phyloP scores from a whole-genome alignment of 2,888 invertebrate species.

The Nomada fabriciana region DNA sequence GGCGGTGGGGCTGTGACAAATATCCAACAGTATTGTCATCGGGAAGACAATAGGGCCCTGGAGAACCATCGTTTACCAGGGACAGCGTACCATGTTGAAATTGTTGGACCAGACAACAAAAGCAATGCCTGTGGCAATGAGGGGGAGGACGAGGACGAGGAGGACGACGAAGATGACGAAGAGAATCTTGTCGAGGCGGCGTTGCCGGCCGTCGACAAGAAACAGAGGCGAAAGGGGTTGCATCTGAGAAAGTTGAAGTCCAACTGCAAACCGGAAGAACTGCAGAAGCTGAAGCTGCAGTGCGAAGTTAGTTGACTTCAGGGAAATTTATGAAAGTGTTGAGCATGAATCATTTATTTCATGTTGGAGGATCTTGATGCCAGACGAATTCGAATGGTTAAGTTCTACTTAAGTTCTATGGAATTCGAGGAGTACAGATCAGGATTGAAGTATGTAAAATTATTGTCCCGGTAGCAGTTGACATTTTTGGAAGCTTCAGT shows the following conservation, averaged over 20 bases:
- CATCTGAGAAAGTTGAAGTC: conserved; percentile 90
- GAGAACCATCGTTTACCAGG: conserved; percentile 65
- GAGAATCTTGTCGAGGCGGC: conserved; percentile 89
- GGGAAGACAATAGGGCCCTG: conserved; percentile 54
- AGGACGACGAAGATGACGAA: conserved; percentile 83
- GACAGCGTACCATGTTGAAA: conserved; percentile 74
- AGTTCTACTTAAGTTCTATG: neutral
- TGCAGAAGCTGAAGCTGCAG: conserved; percentile 90
- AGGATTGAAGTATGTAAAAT: conserved; percentile 32
- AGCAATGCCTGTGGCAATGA: conserved; percentile 79
- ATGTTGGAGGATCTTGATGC: neutral
- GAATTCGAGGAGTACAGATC: conserved; percentile 21
- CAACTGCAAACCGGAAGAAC: conserved; percentile 92
- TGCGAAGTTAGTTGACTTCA: conserved; percentile 86
- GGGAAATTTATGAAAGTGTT: neutral
- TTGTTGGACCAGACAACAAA: conserved; percentile 82
- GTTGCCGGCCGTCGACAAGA: conserved; percentile 87
- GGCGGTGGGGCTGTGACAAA: conserved; percentile 61
- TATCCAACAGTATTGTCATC: conserved; percentile 66
- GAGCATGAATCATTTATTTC: conserved; percentile 14
- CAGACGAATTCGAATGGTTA: neutral
- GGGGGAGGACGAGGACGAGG: conserved; percentile 84
- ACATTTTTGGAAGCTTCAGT: neutral
- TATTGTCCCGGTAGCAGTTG: conserved; percentile 20
- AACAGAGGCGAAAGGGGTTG: conserved; percentile 87